phyloP scores from a whole-genome alignment of 2,797 vertebrate genomes.

The Neomorphus geoffroyi region DNA sequence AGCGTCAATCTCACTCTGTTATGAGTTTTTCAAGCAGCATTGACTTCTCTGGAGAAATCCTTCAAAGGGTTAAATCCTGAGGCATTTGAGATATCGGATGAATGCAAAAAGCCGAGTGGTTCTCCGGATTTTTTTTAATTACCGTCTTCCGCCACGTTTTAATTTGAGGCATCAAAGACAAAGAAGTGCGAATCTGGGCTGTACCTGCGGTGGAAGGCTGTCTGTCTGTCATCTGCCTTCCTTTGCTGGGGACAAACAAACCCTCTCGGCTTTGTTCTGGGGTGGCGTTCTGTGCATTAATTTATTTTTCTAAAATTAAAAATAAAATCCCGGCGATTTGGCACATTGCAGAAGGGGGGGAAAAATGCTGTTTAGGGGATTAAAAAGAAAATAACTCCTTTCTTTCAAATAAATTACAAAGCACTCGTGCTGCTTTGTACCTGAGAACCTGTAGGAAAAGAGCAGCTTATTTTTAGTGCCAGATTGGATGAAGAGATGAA shows the following conservation, averaged over 20 bases:
- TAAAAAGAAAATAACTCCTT: slow-evolving; percentile 46
- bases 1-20: fast-evolving
- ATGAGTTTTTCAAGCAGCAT: neutral
- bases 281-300: neutral
- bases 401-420: slow-evolving; percentile 65
- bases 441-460: slow-evolving; percentile 24
- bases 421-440: slow-evolving; percentile 39
- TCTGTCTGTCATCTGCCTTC: neutral
- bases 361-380: slow-evolving; percentile 29
- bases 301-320: slow-evolving; percentile 17
- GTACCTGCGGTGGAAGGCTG: neutral
- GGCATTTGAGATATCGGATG: neutral
- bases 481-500: slow-evolving; percentile 14
- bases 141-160: neutral
- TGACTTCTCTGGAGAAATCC: neutral
- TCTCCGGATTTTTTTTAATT: slow-evolving; percentile 38
- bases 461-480: slow-evolving; percentile 25
- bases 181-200: neutral
- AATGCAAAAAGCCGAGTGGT: neutral
- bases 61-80: neutral
- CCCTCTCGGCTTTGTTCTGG: slow-evolving; percentile 32
- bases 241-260: slow-evolving; percentile 31
- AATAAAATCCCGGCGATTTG: neutral
- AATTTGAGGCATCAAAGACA: slow-evolving; percentile 56
- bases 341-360: neutral